Evolutionary conservation across 1,140 invertebrate species (phyloP), one percentile per base, ranked within the genome.

Genomic region (Leptopilina clavipes): DNA sequence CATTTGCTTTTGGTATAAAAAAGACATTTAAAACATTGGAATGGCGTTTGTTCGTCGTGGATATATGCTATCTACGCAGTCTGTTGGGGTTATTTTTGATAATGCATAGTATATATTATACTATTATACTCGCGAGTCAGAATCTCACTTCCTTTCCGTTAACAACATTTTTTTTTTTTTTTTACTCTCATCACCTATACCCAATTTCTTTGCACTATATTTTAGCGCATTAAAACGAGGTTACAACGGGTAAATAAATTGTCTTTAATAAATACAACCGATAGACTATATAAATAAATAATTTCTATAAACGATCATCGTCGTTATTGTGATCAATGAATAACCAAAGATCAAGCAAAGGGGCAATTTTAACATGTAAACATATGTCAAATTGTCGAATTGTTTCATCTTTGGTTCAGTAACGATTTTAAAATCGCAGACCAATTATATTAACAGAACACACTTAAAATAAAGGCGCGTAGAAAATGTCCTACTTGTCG

Each of bases 241-340:
- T 79, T 77, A 79, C 81, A 88, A 89, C 87, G 82, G 78, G 81
- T 83, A 87, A 89, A 87, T 88, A 88, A 89, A 89, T 87, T 75
- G 82, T 86, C 82, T 86, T 86, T 77, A 86, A 89, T 88, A 89
- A 88, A 89, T 89, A 88, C 83, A 89, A 88, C 82, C 85, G 80
- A 89, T 89, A 89, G 84, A 89, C 87, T 89, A 88, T 89, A 89
- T 89, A 88, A 86, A 87, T 88, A 87, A 89, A 89, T 89, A 89
- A 77, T 85, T 84, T 82, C 72, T 76, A 82, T 79, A 79, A 81
- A 80, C 79, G 81, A 82, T 31, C 5, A 31, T 81, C 79, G 74
- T 75, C 79, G 74, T 81, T 6, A 9, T 40, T 40, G 37, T 78
- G 37, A 76, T 71, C 77, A 40, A 59, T 73, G 76, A 59, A 44